Conservation (phyloP, 2,888 invertebrate species). For the Drosophila anomalata region DNA sequence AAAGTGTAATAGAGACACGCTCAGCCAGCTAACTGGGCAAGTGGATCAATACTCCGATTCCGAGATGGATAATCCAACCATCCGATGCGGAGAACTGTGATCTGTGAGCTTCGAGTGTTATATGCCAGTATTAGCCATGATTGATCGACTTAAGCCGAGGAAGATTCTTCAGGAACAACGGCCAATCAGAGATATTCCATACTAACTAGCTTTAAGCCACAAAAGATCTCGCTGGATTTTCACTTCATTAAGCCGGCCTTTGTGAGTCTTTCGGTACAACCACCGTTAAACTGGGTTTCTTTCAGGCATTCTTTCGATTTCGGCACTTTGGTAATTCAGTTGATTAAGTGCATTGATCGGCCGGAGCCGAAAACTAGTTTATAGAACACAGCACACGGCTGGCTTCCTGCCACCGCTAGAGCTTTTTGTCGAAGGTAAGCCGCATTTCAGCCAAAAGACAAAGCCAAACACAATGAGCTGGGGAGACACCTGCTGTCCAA, state of each 20-base stretch:
- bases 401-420: conserved; percentile 58
- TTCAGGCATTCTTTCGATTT: conserved; percentile 29
- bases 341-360: conserved; percentile 74
- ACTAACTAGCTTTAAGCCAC: conserved; percentile 8
- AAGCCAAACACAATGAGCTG: conserved; percentile 40
- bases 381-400: conserved; percentile 24
- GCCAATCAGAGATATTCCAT: conserved; percentile 21
- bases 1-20: conserved; percentile 27
- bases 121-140: conserved; percentile 32
- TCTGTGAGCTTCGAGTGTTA: neutral
- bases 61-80: conserved; percentile 1
- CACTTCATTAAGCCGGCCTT: conserved; percentile 47
- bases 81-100: neutral
- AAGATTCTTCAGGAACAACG: conserved; percentile 7
- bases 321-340: conserved; percentile 47
- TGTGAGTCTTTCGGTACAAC: conserved; percentile 30
- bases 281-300: conserved; percentile 68
- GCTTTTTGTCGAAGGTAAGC: conserved; percentile 69
- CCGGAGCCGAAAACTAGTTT: conserved; percentile 55
- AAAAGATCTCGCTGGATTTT: conserved; percentile 23
- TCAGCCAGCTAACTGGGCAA: conserved; percentile 38
- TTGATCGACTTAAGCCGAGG: conserved; percentile 8
- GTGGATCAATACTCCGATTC: conserved; percentile 24
- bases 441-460: conserved; percentile 64
- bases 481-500: conserved; percentile 67